Evolutionary conservation across 2,888 invertebrate species (phyloP).

Genomic region (Autographa gamma): DNA sequence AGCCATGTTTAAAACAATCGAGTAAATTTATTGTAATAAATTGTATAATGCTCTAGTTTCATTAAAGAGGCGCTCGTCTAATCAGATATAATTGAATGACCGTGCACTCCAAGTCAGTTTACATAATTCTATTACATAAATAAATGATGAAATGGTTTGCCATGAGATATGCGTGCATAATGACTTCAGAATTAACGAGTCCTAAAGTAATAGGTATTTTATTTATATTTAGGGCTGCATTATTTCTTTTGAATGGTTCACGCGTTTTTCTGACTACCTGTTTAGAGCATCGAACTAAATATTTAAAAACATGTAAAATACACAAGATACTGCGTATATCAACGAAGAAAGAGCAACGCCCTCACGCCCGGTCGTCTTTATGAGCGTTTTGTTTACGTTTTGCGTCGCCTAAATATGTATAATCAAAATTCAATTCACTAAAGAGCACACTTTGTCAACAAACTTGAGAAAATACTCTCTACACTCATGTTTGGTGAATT

Average conservation of each 20-base stretch:
- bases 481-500: conserved; percentile 15
- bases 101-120: conserved; percentile 74
- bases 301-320: conserved; percentile 44
- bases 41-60: conserved; percentile 34
- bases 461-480: conserved; percentile 20
- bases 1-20: not conserved
- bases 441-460: conserved; percentile 33
- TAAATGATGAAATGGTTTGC: conserved; percentile 74
- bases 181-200: conserved; percentile 62
- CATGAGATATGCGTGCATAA: conserved; percentile 75
- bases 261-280: conserved; percentile 17
- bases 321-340: conserved; percentile 63
- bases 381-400: conserved; percentile 75
- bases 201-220: conserved; percentile 5
- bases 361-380: conserved; percentile 79
- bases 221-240: not conserved
- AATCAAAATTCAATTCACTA: conserved; percentile 56
- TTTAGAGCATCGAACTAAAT: conserved; percentile 34
- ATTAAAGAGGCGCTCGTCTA: conserved; percentile 37
- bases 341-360: conserved; percentile 77
- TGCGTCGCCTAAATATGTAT: conserved; percentile 73
- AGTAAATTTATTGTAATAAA: conserved; percentile 12
- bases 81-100: conserved; percentile 63
- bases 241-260: conserved; percentile 6
- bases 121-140: conserved; percentile 84